These are phyloP conservation scores for Cebus imitator DNA, from an alignment of 2,113 vertebrate genomes.

Conservation along the genomic window DNA sequence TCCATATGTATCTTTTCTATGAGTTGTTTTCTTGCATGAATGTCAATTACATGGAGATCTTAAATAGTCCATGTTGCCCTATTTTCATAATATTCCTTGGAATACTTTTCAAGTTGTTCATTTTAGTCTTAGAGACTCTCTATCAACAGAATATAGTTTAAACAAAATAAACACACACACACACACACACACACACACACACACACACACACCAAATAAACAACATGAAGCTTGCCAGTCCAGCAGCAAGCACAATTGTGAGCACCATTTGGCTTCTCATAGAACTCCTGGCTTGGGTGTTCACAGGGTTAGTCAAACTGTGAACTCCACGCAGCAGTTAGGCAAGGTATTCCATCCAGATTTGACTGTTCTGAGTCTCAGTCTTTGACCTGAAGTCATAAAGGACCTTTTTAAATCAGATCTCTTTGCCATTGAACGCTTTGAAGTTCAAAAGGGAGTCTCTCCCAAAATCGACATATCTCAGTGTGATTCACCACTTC, in stretches of 20 bases:
- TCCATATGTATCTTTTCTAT: not conserved
- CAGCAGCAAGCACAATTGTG: constrained; percentile 84
- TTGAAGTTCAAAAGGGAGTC: not conserved
- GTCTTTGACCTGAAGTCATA: not conserved
- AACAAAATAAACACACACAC: constrained; percentile 11
- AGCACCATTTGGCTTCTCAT: constrained; percentile 75
- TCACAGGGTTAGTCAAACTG: not conserved
- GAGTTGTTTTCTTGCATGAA: not conserved
- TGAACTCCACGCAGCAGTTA: not conserved
- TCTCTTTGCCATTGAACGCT: not conserved
- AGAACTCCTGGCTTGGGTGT: not conserved
- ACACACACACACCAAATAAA: constrained; percentile 67
- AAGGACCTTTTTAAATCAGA: not conserved
- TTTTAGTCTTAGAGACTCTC: constrained; percentile 79
- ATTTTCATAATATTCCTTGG: constrained; percentile 67
- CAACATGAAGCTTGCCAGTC: constrained; percentile 82
- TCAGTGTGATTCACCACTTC: not conserved
- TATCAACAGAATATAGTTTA: constrained; percentile 75
- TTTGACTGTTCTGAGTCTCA: not conserved
- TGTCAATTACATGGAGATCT: constrained; percentile 66
- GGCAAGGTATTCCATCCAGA: not conserved
- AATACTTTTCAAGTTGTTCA: constrained; percentile 80
- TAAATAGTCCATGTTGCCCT: constrained; percentile 62
- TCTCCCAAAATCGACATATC: not conserved
- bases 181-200: not conserved